Conservation (phyloP, 2,797 vertebrate species). For the Lagorchestes hirsutus region DNA sequence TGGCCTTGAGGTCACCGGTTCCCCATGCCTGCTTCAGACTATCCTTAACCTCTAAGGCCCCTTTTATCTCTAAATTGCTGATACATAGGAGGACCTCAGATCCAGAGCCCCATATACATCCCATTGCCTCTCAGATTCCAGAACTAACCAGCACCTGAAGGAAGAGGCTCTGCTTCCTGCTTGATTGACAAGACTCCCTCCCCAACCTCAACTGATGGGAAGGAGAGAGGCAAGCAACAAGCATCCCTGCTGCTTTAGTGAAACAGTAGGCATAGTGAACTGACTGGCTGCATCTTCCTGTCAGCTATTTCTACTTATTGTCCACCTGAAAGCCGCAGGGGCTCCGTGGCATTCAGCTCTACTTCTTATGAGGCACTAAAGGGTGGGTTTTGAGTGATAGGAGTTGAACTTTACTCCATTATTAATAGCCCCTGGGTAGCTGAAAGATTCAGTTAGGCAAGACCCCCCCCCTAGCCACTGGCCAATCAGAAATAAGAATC, state of each 20-base stretch:
- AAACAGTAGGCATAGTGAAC: background rate
- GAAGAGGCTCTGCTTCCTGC: background rate
- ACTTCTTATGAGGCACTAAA: background rate
- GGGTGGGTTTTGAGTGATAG: constrained; percentile 4
- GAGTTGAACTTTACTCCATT: background rate
- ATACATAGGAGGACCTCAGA: background rate
- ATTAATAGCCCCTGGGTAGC: background rate
- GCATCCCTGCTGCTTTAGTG: constrained; percentile 2
- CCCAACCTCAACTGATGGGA: background rate
- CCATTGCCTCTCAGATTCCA: background rate
- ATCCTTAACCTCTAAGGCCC: background rate
- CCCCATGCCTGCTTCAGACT: background rate
- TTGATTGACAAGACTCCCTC: background rate
- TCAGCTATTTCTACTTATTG: constrained; percentile 24
- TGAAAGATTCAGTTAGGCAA: constrained; percentile 13
- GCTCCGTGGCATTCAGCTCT: constrained; percentile 13
- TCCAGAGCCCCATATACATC: background rate
- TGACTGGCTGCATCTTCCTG: constrained; percentile 4
- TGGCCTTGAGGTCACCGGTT: too few relatives aligned
- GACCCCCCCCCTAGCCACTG: background rate
- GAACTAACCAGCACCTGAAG: background rate
- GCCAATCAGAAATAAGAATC: background rate
- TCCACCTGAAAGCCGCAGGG: constrained; percentile 20
- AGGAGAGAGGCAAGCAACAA: background rate
- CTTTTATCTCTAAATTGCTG: background rate